These are phyloP conservation scores for Dipodomys stephensi DNA, from an alignment of 2,113 vertebrate genomes.

Conservation along the genomic window DNA sequence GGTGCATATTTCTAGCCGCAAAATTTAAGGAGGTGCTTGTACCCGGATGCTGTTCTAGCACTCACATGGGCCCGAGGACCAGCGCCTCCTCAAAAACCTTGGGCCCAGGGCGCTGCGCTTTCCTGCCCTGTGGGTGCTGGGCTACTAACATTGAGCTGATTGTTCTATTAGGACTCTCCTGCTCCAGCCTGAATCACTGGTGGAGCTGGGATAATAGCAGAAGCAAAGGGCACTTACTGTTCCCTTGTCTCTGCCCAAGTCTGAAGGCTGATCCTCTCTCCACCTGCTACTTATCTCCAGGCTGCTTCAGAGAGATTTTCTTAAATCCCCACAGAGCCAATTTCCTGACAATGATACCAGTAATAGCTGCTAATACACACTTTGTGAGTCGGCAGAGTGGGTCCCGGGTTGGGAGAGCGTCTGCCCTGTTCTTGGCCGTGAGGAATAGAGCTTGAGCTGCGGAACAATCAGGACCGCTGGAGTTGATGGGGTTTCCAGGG, in stretches of 20 bases:
- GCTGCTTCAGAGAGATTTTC: not conserved
- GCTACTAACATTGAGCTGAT: not conserved
- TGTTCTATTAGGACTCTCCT: too few relatives aligned
- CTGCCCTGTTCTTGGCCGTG: not conserved
- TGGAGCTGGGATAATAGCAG: not conserved
- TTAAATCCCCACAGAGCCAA: slow-evolving; percentile 5
- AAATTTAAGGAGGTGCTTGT: not conserved
- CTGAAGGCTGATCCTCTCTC: not conserved
- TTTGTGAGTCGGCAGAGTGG: not conserved
- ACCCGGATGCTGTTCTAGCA: too few relatives aligned
- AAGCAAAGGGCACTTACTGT: not conserved
- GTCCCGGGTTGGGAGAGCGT: not conserved
- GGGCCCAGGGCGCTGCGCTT: not conserved
- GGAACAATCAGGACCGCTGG: too few relatives aligned
- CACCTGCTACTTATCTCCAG: not conserved
- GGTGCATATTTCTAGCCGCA: too few relatives aligned
- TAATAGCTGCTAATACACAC: not conserved
- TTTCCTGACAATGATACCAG: not conserved
- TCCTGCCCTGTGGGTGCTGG: too few relatives aligned
- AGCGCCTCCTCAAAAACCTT: not conserved
- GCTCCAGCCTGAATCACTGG: not conserved
- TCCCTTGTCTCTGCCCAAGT: not conserved
- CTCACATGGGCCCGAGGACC: not conserved
- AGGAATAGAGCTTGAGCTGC: not conserved
- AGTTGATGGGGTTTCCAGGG: not conserved